Evolutionary conservation across 1,140 invertebrate species (phyloP), one percentile per base, ranked within the genome.

Genomic region (Drosophila oshimai): DNA sequence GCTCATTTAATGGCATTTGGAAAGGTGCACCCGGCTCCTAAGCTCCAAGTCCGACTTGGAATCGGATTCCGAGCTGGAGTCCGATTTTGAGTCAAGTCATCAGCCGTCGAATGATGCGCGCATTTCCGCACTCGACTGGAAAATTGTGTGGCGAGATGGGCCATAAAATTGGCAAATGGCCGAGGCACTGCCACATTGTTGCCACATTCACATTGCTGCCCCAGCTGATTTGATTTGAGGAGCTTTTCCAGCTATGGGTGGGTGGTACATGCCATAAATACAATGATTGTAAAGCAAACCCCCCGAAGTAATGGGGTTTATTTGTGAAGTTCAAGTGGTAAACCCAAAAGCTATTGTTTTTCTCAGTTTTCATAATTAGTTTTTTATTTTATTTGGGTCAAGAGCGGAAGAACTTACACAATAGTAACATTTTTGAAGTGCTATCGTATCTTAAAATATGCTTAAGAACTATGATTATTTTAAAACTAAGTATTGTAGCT

Each of bases 121-220:
- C 69, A 62, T 73, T 73, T 62, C 64, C 54, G 46, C 44, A 75
- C 47, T 74, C 45, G 49, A 18, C 70, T 67, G 64, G 54, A 72
- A 80, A 84, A 83, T 79, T 78, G 69, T 60, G 50, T 47, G 68
- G 57, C 44, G 61, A 45, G 74, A 65, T 54, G 72, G 79, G 50
- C 55, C 50, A 80, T 86, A 60, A 84, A 84, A 75, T 68, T 79
- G 74, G 75, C 80, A 71, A 79, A 74, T 65, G 37, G 50, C 46
- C 33, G 54, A 50, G 61, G 67, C 67, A 64, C 62, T 58, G 36
- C 61, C 79, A 84, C 79, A 84, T 58, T 84, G 79, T 84, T 84
- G 79, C 80, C 47, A 22, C 29, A 13, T 17, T 12, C 10, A 33
- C 26, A n/a, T n/a, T n/a, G 10, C 18, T 13, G 15, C 28, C 17